Percentiles rank a stretch among this genome's conserved stretches.
Evolutionary conservation across 2,113 vertebrate genomes (phyloP).

Genomic region (Bagarius yarrelli): DNA sequence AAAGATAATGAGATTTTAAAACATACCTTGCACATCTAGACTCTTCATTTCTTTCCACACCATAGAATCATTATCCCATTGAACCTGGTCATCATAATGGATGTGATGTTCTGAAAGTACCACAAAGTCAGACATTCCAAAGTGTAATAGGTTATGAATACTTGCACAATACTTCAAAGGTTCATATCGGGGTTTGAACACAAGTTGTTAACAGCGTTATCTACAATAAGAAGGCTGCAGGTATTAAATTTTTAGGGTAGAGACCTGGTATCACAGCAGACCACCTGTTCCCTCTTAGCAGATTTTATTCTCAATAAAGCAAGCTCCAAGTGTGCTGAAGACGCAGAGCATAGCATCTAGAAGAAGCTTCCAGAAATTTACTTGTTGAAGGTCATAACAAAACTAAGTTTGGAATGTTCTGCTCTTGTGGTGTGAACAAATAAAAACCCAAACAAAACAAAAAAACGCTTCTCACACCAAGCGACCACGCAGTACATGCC

Average conservation of each 20-base stretch:
- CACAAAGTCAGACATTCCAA: background rate
- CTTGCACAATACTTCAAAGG: background rate
- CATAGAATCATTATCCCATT: background rate
- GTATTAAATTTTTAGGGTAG: background rate
- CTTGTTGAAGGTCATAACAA: too few species aligned
- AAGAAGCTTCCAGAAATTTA: background rate
- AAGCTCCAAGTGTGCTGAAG: constrained; percentile 11
- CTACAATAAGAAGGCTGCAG: background rate
- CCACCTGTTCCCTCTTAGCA: background rate
- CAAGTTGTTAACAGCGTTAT: background rate
- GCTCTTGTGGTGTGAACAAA: too few species aligned
- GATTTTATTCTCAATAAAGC: constrained; percentile 9
- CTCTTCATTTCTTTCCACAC: background rate
- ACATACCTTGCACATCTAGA: background rate
- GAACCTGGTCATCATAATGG: constrained; percentile 17
- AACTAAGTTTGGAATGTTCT: too few species aligned
- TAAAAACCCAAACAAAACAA: too few species aligned
- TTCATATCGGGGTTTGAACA: background rate
- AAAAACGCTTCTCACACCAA: too few species aligned
- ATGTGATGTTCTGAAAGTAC: background rate
- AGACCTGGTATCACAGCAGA: background rate
- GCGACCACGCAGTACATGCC: too few species aligned
- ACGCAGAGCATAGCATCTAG: constrained; percentile 42
- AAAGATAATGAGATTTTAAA: background rate
- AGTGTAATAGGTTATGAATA: constrained; percentile 1